Base-by-base conservation (phyloP, 2,888 invertebrate genomes). In the Drosophila parthenogenetica region DNA sequence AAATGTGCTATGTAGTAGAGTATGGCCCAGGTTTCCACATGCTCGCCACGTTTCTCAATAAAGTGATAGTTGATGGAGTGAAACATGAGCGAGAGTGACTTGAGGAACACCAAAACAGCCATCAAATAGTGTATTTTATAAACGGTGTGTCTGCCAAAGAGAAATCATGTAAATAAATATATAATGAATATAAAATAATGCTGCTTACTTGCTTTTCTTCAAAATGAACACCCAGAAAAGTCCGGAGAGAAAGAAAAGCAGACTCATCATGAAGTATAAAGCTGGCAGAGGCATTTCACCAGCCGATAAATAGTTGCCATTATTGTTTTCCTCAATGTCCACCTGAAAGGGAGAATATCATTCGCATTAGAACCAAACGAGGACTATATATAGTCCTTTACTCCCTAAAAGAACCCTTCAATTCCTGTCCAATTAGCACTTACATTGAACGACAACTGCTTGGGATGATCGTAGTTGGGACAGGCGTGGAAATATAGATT, bases 1-100 rank as follows among this genome's bases (percentile, higher is more conserved):
- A 99, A 93, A 94, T 99, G 99, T n/a, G 98, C 98, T 57, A 99
- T 96, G 90, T 99, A 99, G 92, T 96, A 99, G 2, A 99, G 93
- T 81, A 99, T 97, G 0, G 99, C 99, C 99, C 99, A 99, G 0
- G 98, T 97, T 22, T 98, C 98, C 4, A 98, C 96, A 90, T 99
- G 98, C 80, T 97, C 97, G 0, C 99, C 99, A 75, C 96, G 94
- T 14, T 95, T 95, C 92, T 98, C 96, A 89, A 99, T 98, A 90
- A 97, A 99, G 91, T 99, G 98, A 90, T 96, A 98, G 91, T 98
- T 97, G 57, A 97, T 96, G 0, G 98, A 98, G 91, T 99, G 99
- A 93, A 99, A 99, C 68, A 99, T 95, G 54, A 99, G 92, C 0
- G 99, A 98, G 19, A 98, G 92, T 0, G 98, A 96, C 91, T 99